Conservation (phyloP, 2,888 invertebrate genomes). For the Cerastis leucographa region DNA sequence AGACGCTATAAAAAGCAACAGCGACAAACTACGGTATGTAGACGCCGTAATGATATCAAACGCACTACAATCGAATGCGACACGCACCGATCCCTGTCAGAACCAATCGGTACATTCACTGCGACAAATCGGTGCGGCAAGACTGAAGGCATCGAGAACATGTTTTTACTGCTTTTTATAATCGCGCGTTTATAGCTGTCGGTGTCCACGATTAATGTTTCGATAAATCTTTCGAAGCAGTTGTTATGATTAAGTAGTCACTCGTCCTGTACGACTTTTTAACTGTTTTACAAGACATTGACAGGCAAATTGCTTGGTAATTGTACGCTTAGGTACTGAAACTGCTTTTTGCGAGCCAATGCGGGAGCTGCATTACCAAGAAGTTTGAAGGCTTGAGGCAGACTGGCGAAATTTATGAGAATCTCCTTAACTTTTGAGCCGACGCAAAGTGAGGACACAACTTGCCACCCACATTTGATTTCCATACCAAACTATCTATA, state of each 20-base stretch:
- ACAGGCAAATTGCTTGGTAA: constrained; percentile 52
- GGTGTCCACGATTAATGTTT: constrained; percentile 58
- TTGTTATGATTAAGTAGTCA: constrained; percentile 59
- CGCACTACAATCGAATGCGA: constrained; percentile 54
- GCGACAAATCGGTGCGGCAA: constrained; percentile 54
- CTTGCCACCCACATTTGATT: constrained; percentile 17
- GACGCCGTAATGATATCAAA: constrained; percentile 58
- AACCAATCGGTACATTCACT: constrained; percentile 45
- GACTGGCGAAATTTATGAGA: background rate
- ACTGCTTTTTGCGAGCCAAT: constrained; percentile 25
- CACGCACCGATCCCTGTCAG: constrained; percentile 47
- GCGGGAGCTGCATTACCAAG: constrained; percentile 3
- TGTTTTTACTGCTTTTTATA: constrained; percentile 58
- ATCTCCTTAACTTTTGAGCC: background rate
- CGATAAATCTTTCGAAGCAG: constrained; percentile 58
- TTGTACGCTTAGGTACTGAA: constrained; percentile 38
- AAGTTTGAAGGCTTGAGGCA: constrained; percentile 26
- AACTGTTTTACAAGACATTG: constrained; percentile 49
- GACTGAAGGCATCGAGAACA: constrained; percentile 44
- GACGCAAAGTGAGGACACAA: constrained; percentile 5
- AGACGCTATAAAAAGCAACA: constrained; percentile 50
- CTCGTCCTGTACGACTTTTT: constrained; percentile 46
- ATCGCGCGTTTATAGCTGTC: constrained; percentile 53
- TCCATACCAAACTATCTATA: constrained; percentile 6
- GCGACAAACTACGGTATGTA: constrained; percentile 48